Percentiles rank a stretch among this genome's conserved stretches.
These are phyloP conservation scores for Trachythela sp. DNA, from an alignment of 64 coral and sea anemone genomes.

Conservation along the genomic window DNA sequence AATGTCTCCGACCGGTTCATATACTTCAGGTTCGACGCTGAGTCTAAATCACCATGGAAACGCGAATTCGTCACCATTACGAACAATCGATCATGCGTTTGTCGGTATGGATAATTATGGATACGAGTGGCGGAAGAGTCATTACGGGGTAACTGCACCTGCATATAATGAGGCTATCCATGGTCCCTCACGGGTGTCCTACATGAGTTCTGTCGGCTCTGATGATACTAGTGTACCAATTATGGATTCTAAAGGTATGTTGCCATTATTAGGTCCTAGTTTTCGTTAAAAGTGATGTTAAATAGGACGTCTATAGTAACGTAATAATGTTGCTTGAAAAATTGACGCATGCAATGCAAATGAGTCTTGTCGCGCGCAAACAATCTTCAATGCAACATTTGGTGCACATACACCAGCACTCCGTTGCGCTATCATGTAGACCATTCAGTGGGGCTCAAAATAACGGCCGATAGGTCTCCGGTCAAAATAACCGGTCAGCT, in stretches of 20 bases:
- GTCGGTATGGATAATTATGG: constrained; percentile 21
- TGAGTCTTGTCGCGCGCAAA: too few species aligned
- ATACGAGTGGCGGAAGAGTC: background rate
- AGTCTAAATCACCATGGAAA: constrained; percentile 5
- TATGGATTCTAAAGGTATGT: constrained; percentile 1
- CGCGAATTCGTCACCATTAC: background rate
- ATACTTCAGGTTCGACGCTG: background rate
- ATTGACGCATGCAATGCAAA: too few species aligned
- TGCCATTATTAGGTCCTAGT: too few species aligned
- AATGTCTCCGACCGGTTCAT: background rate
- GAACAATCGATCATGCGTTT: constrained; percentile 1
- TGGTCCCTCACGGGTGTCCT: background rate
- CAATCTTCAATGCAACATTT: too few species aligned
- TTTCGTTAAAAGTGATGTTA: too few species aligned
- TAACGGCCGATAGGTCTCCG: too few species aligned
- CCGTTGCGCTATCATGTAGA: too few species aligned
- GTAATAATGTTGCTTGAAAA: too few species aligned
- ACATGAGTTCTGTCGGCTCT: background rate
- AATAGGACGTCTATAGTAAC: too few species aligned
- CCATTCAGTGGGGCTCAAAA: too few species aligned
- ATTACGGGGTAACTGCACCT: background rate
- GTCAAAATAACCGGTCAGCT: too few species aligned
- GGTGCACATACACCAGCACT: too few species aligned
- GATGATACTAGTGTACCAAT: constrained; percentile 19
- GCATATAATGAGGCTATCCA: constrained; percentile 5